phyloP scores from a whole-genome alignment of 2,797 vertebrate genomes.

The Cossypha heuglini region DNA sequence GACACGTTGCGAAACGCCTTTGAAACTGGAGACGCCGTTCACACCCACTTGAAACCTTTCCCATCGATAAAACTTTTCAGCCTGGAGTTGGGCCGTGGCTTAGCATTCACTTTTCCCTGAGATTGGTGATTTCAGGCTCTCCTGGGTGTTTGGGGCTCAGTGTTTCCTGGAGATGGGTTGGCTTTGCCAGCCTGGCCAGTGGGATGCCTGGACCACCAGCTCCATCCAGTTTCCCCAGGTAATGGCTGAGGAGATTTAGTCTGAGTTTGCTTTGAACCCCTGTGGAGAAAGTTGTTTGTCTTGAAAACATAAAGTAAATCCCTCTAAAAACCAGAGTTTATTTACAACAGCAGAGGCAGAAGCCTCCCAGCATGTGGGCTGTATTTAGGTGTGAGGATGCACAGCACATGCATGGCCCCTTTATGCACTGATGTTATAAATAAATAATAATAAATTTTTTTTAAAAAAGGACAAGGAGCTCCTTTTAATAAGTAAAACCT shows the following conservation, averaged over 20 bases:
- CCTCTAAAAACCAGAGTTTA: neutral
- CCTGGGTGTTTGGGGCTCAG: neutral
- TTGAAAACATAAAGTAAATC: neutral
- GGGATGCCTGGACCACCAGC: neutral
- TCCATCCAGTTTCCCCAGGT: neutral
- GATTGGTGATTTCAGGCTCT: neutral
- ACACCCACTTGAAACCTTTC: neutral
- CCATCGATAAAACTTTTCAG: neutral
- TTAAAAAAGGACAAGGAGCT: neutral
- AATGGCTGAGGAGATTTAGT: neutral
- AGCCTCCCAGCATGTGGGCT: neutral
- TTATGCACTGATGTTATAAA: neutral
- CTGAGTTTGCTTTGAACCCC: neutral
- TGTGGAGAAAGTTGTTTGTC: neutral
- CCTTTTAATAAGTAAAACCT: neutral
- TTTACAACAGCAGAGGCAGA: neutral
- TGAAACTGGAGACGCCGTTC: neutral
- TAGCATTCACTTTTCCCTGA: neutral
- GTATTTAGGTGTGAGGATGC: neutral
- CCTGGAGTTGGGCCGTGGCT: neutral
- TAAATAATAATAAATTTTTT: neutral
- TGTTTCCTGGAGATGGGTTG: neutral
- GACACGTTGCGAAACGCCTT: neutral
- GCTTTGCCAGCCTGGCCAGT: fast-evolving
- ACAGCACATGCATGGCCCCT: neutral